phyloP scores from a whole-genome alignment of 2,113 vertebrate species.

The Rhadina sibilatrix region DNA sequence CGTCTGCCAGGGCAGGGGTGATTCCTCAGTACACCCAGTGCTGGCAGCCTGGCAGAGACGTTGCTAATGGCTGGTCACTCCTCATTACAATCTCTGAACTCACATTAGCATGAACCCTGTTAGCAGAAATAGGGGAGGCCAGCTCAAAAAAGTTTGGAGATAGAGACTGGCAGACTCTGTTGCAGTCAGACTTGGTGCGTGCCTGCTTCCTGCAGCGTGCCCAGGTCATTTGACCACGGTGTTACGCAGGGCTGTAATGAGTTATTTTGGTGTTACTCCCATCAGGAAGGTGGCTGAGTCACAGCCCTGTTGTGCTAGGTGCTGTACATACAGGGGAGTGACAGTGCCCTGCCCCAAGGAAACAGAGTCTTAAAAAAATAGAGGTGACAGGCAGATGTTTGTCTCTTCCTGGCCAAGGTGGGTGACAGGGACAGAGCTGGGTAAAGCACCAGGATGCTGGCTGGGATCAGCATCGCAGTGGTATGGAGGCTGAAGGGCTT shows the following conservation, averaged over 20 bases:
- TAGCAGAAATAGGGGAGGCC: background rate
- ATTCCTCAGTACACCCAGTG: background rate
- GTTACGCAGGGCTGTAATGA: background rate
- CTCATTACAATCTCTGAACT: background rate
- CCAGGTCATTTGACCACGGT: background rate
- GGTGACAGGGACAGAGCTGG: background rate
- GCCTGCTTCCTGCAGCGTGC: slow-evolving; percentile 3
- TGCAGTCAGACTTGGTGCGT: background rate
- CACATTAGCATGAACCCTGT: background rate
- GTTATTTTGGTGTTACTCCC: slow-evolving; percentile 24
- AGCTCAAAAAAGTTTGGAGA: background rate
- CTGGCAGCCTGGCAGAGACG: background rate
- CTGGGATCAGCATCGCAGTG: background rate
- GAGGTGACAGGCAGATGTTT: background rate
- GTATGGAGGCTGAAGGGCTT: background rate
- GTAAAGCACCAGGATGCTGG: background rate
- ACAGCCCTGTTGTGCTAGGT: slow-evolving; percentile 5
- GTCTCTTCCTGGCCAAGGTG: background rate
- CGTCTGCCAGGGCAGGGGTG: background rate
- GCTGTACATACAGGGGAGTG: background rate
- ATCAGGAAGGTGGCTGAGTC: slow-evolving; percentile 33
- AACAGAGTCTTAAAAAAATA: background rate
- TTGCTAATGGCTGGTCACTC: background rate
- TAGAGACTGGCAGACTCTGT: background rate
- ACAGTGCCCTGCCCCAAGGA: slow-evolving; percentile 42